Evolutionary conservation across 2,797 vertebrate species (phyloP), one percentile per base, ranked within the genome.

Genomic region (Kryptolebias ocellatus): DNA sequence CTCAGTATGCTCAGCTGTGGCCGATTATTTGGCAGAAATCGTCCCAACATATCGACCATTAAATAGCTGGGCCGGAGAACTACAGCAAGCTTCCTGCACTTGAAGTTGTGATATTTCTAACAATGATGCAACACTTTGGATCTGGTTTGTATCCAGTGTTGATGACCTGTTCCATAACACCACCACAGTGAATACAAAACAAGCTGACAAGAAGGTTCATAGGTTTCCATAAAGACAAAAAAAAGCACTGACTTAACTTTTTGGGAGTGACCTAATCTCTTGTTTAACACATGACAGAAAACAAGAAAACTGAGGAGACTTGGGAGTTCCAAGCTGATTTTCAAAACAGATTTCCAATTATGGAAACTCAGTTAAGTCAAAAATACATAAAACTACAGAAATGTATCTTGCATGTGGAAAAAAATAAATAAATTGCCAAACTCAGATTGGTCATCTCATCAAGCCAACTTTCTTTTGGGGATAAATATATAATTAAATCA

Each of bases 151-250:
- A 53, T 69, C 59, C 72, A 76, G 54, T 39, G 50, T 70, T 70
- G 46, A 74, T 86, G 80, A 81, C 79, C 76, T 84, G 85, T 89
- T 90, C 87, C 87, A 84, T 62, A 73, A 73, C 72, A 78, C 80
- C 75, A 71, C 70, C 39, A 42, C 72, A 17, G 46, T 51, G 15
- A 76, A 61, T 2, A 64, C 73, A 81, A 57, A 77, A 81, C 59
- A 69, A 53, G 63, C 61, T 1, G 50, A 70, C 50, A 37, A 28
- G 46, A 75, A 46, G 50, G 56, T 76, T 75, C 51, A 28, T n/a
- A 29, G 80, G 64, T 87, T 91, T 89, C 87, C 87, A 85, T 47
- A 61, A 82, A 70, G 70, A 83, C 84, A 56, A 81, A 72, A 72
- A 81, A 87, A 84, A 89, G 80, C 67, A 76, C 75, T 74, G 46